Evolutionary conservation across 2,113 vertebrate genomes (phyloP).

Genomic region (Laticauda colubrina): DNA sequence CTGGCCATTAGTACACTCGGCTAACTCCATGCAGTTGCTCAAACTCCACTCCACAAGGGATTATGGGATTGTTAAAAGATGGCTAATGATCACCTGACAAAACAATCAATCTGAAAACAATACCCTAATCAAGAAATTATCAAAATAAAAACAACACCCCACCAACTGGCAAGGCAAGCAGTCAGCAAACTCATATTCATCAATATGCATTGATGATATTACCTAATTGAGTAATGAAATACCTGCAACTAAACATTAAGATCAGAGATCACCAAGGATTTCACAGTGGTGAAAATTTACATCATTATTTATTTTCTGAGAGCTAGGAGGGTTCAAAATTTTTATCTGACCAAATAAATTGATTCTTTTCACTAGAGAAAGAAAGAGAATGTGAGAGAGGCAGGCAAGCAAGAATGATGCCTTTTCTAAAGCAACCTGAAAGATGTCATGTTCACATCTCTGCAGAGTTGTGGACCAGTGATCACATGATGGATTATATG

Average conservation of each 20-base stretch:
- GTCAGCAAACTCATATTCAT: background rate
- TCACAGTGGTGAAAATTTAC: background rate
- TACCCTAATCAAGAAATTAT: background rate
- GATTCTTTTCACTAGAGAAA: background rate
- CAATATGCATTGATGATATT: background rate
- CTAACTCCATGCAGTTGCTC: too few relatives aligned
- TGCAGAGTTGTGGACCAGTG: background rate
- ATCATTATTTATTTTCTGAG: background rate
- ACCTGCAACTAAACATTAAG: background rate
- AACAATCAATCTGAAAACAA: background rate
- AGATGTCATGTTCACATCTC: slow-evolving; percentile 15
- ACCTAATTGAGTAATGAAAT: background rate
- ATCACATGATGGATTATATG: slow-evolving; percentile 22
- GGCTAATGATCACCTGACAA: background rate
- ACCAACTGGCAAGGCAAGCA: background rate
- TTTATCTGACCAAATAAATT: background rate
- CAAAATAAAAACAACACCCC: background rate
- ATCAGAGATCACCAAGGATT: background rate
- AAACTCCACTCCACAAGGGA: too few relatives aligned
- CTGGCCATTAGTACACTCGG: too few relatives aligned
- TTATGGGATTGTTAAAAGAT: too few relatives aligned
- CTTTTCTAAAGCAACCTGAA: slow-evolving; percentile 17
- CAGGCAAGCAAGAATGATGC: slow-evolving; percentile 3
- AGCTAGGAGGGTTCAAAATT: background rate
- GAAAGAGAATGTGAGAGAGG: background rate